Percentiles rank a stretch among this genome's conserved stretches.
phyloP scores from a whole-genome alignment of 2,797 vertebrate species.

The Clamator glandarius region DNA sequence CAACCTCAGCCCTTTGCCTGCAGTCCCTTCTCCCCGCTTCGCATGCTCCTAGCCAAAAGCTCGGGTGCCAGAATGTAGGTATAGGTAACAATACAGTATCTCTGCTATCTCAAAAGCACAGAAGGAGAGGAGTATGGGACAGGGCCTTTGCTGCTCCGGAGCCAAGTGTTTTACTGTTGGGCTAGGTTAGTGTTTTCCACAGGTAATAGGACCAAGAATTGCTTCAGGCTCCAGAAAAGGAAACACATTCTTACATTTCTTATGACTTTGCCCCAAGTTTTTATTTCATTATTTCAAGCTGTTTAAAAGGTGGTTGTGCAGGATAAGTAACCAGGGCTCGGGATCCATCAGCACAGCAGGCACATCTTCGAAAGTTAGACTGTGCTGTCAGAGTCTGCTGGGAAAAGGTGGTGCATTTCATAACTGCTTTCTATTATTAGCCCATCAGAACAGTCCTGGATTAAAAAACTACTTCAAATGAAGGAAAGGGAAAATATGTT shows the following conservation, averaged over 20 bases:
- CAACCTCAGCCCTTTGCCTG: neutral
- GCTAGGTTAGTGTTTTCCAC: neutral
- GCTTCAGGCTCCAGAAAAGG: neutral
- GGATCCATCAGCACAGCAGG: neutral
- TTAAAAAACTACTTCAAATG: neutral
- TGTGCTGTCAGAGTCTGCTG: neutral
- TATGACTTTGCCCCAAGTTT: neutral
- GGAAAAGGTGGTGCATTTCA: neutral
- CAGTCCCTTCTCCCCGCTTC: neutral
- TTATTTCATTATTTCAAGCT: neutral
- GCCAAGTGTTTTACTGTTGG: neutral
- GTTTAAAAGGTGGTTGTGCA: neutral
- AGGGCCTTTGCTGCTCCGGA: neutral
- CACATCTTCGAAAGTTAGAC: neutral
- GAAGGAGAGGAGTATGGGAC: neutral
- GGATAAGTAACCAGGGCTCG: neutral
- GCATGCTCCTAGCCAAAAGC: neutral
- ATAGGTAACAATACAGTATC: fast-evolving
- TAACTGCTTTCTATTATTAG: constrained; percentile 9
- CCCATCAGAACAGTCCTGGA: neutral
- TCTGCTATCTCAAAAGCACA: neutral
- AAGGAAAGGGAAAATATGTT: neutral
- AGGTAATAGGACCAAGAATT: neutral
- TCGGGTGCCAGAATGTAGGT: neutral
- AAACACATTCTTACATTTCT: neutral